Conservation (phyloP, 2,888 invertebrate genomes). For the Cheilosia vernalis region DNA sequence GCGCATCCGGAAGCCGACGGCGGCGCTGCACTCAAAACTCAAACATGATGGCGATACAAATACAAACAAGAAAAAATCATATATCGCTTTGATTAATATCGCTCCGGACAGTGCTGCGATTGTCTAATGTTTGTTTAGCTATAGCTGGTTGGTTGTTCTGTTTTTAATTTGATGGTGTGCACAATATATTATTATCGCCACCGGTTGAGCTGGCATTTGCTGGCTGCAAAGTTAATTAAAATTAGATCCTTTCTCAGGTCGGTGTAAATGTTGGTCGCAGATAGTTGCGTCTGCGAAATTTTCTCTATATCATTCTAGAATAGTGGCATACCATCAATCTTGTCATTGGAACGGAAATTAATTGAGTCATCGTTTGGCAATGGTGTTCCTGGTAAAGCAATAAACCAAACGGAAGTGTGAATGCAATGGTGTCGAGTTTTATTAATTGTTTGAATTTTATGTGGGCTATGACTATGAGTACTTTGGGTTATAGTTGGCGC, state of each 20-base stretch:
- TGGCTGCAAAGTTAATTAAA: constrained; percentile 66
- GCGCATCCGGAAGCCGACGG: constrained; percentile 11
- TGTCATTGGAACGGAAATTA: constrained; percentile 60
- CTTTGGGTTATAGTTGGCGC: background rate
- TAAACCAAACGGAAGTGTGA: constrained; percentile 64
- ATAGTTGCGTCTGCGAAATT: constrained; percentile 49
- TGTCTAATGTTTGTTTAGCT: constrained; percentile 1
- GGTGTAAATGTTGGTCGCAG: background rate
- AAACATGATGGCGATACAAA: constrained; percentile 1
- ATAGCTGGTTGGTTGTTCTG: background rate
- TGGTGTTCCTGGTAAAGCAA: constrained; percentile 34
- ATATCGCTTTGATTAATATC: constrained; percentile 48
- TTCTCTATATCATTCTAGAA: constrained; percentile 48
- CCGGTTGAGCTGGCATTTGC: constrained; percentile 20
- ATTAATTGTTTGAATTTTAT: constrained; percentile 59
- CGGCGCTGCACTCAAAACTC: constrained; percentile 10
- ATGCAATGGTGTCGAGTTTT: constrained; percentile 57
- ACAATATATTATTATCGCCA: constrained; percentile 43
- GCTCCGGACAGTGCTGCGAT: constrained; percentile 1
- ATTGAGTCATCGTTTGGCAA: constrained; percentile 67
- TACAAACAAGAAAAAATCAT: background rate
- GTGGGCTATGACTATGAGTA: constrained; percentile 4
- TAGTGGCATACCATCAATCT: constrained; percentile 63
- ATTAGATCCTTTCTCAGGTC: constrained; percentile 39
- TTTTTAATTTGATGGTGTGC: constrained; percentile 17